Evolutionary conservation across 1,140 invertebrate species (phyloP).

Genomic region (Drosophila jambulina): DNA sequence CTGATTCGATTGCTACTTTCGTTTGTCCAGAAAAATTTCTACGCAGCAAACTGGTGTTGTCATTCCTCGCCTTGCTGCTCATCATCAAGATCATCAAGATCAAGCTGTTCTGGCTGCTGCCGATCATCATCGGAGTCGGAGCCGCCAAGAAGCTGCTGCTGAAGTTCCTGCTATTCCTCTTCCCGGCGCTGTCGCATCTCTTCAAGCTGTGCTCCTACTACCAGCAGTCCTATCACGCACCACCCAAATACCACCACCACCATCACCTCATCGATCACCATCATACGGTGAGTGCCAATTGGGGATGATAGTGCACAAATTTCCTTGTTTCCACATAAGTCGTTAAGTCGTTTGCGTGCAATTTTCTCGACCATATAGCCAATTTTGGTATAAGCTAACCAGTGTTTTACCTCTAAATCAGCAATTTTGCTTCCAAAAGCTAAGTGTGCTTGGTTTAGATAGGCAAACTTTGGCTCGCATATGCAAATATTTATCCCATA

Average conservation of each 20-base stretch:
- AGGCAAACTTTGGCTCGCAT: not conserved
- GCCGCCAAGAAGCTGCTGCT: constrained; percentile 93
- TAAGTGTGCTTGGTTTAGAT: not conserved
- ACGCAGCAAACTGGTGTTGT: constrained; percentile 90
- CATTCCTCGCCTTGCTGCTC: constrained; percentile 90
- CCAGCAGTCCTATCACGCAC: constrained; percentile 89
- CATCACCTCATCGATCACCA: constrained; percentile 90
- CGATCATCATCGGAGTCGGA: constrained; percentile 90
- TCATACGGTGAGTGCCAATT: constrained; percentile 85
- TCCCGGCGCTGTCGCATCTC: constrained; percentile 92
- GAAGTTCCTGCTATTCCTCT: constrained; percentile 92
- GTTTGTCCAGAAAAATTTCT: constrained; percentile 89
- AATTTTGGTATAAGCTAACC: not conserved
- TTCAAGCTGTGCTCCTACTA: constrained; percentile 94
- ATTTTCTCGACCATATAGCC: not conserved
- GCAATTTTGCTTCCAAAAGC: too few relatives aligned
- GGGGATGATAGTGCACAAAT: constrained; percentile 22
- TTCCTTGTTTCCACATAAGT: constrained; percentile 6
- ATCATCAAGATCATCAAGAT: constrained; percentile 92
- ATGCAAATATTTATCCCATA: not conserved
- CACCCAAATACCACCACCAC: constrained; percentile 93
- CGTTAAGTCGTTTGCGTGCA: not conserved
- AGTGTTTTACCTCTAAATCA: not conserved
- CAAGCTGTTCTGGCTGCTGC: constrained; percentile 91
- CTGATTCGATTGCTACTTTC: constrained; percentile 62